Conservation (phyloP, 2,888 invertebrate genomes). For the Microplitis deprimator region DNA sequence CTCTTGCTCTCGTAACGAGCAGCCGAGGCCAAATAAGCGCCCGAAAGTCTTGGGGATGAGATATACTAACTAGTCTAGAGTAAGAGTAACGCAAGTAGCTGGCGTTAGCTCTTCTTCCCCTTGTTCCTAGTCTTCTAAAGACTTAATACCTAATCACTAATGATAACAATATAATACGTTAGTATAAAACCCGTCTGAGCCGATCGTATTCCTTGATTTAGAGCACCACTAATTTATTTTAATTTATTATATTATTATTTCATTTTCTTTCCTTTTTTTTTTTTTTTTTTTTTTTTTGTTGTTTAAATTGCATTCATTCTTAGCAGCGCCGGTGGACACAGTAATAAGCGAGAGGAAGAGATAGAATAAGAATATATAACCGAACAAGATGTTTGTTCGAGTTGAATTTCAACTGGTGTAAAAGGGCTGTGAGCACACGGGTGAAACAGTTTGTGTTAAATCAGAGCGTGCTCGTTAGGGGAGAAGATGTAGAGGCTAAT, state of each 20-base stretch:
- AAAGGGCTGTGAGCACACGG: slow-evolving; percentile 41
- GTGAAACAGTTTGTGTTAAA: slow-evolving; percentile 57
- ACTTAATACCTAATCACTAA: slow-evolving; percentile 56
- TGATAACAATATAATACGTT: slow-evolving; percentile 59
- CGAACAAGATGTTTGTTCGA: background rate
- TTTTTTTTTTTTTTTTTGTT: background rate
- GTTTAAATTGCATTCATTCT: background rate
- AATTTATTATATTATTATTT: slow-evolving; percentile 12
- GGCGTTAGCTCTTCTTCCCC: background rate
- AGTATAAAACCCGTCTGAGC: slow-evolving; percentile 53
- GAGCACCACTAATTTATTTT: slow-evolving; percentile 21
- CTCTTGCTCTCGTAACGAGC: slow-evolving; percentile 36
- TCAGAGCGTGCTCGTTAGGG: slow-evolving; percentile 67
- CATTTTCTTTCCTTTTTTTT: background rate
- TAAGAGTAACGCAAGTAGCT: background rate
- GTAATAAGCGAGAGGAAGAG: background rate
- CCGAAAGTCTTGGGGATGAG: background rate
- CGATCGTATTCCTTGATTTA: slow-evolving; percentile 56
- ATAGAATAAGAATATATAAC: background rate
- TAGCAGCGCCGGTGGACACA: background rate
- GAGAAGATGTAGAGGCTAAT: slow-evolving; percentile 70
- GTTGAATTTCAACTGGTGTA: background rate
- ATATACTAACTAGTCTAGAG: background rate
- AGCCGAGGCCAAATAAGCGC: background rate
- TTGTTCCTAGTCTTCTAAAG: background rate